Evolutionary conservation across 2,888 invertebrate species (phyloP).

Genomic region (Neoascia interrupta): DNA sequence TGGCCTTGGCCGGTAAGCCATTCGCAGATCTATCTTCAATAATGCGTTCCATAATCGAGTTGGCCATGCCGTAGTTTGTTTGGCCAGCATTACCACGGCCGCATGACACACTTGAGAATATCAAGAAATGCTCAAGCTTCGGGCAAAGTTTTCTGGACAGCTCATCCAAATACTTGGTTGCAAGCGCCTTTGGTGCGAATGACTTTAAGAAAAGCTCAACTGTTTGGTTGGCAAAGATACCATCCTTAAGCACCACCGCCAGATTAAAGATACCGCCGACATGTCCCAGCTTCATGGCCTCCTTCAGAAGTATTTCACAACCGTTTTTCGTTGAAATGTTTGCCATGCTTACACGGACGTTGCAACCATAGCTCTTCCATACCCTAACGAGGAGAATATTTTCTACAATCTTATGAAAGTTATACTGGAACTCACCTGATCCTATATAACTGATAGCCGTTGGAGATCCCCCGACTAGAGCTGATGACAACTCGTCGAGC

Average conservation of each 20-base stretch:
- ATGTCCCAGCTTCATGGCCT: slow-evolving; percentile 84
- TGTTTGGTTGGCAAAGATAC: slow-evolving; percentile 88
- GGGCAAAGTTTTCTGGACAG: slow-evolving; percentile 83
- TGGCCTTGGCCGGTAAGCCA: slow-evolving; percentile 89
- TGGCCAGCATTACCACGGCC: slow-evolving; percentile 96
- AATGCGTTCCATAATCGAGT: slow-evolving; percentile 93
- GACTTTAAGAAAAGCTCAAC: slow-evolving; percentile 85
- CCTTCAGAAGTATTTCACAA: slow-evolving; percentile 84
- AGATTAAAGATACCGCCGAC: slow-evolving; percentile 95
- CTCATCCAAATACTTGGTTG: slow-evolving; percentile 88
- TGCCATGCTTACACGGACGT: slow-evolving; percentile 84
- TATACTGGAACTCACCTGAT: slow-evolving; percentile 81
- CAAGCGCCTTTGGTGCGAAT: slow-evolving; percentile 88
- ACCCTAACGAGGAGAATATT: slow-evolving; percentile 81
- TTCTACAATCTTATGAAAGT: not conserved
- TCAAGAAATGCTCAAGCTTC: slow-evolving; percentile 87
- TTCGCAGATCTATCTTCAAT: slow-evolving; percentile 86
- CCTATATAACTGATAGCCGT: slow-evolving; percentile 90
- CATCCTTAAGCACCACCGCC: slow-evolving; percentile 89
- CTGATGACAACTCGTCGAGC: slow-evolving; percentile 89
- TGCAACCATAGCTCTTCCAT: slow-evolving; percentile 87
- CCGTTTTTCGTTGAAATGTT: slow-evolving; percentile 87
- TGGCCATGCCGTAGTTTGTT: slow-evolving; percentile 91
- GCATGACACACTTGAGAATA: slow-evolving; percentile 94
- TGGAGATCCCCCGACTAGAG: slow-evolving; percentile 88